Evolutionary conservation across 2,113 vertebrate species (phyloP).

Genomic region (Ochotona curzoniae): DNA sequence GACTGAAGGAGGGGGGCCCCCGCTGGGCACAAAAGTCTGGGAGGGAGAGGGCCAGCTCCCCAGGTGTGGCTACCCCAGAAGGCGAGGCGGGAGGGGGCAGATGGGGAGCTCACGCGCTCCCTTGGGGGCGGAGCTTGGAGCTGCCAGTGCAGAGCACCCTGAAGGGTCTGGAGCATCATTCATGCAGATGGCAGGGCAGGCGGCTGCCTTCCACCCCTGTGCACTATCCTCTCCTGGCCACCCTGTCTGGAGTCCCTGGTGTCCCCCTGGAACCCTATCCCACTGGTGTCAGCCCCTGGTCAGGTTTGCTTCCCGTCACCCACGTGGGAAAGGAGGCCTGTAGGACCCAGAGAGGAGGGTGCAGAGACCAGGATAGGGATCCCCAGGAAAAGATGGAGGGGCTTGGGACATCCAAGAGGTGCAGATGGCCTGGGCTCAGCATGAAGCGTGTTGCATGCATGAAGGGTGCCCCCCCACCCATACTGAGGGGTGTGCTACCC

Average conservation of each 20-base stretch:
- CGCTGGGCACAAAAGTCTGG: background rate
- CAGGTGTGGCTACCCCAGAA: constrained; percentile 29
- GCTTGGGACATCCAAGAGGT: background rate
- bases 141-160: constrained; percentile 25
- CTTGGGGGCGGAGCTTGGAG: constrained; percentile 65
- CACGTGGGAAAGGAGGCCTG: constrained; percentile 6
- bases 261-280: background rate
- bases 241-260: background rate
- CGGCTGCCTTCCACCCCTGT: background rate
- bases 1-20: background rate
- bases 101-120: constrained; percentile 20
- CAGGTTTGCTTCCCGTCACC: background rate
- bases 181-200: constrained; percentile 7
- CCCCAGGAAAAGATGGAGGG: background rate
- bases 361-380: background rate
- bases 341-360: background rate
- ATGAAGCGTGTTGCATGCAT: background rate
- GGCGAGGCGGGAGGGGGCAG: background rate
- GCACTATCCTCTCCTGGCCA: background rate
- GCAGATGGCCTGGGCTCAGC: background rate
- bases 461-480: background rate
- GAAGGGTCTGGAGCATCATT: constrained; percentile 66
- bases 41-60: background rate
- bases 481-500: background rate
- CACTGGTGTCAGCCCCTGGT: background rate